A percentile compares a stretch with the other conserved stretches of the same genome.
These are phyloP conservation scores for Metopia argyrocephala DNA, from an alignment of 2,888 invertebrate genomes.

Conservation along the genomic window DNA sequence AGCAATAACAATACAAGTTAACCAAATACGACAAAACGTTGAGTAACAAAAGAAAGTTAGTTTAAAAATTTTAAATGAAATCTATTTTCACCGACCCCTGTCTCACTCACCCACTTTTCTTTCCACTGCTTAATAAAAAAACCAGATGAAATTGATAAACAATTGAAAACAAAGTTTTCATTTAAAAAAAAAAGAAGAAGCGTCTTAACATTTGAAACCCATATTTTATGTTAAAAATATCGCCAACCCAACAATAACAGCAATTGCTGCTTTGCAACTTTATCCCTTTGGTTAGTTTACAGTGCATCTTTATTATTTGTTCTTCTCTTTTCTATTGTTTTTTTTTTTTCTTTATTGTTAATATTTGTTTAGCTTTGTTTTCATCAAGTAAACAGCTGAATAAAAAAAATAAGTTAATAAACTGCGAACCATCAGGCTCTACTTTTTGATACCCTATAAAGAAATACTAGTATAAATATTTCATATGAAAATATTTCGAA, in stretches of 20 bases:
- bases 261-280: neutral
- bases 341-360: constrained; percentile 3
- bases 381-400: constrained; percentile 41
- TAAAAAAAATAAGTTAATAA: too few species aligned
- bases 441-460: too few species aligned
- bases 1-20: neutral
- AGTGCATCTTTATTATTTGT: neutral
- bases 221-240: too few species aligned
- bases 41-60: too few species aligned
- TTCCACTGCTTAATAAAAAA: constrained; percentile 2
- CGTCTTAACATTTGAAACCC: constrained; percentile 8
- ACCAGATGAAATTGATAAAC: constrained; percentile 21
- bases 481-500: too few species aligned
- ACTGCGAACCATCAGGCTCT: too few species aligned
- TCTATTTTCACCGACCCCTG: too few species aligned
- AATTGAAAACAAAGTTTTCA: neutral
- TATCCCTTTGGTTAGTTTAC: neutral
- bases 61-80: too few species aligned
- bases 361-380: constrained; percentile 6
- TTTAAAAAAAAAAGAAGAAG: neutral
- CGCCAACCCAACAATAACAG: too few species aligned
- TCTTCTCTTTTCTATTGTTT: neutral
- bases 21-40: too few species aligned
- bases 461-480: too few species aligned
- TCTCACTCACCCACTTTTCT: too few species aligned